A percentile compares a stretch with the other conserved stretches of the same genome.
Conservation (phyloP, 1,140 invertebrate genomes). For the Piezodorus guildinii region DNA sequence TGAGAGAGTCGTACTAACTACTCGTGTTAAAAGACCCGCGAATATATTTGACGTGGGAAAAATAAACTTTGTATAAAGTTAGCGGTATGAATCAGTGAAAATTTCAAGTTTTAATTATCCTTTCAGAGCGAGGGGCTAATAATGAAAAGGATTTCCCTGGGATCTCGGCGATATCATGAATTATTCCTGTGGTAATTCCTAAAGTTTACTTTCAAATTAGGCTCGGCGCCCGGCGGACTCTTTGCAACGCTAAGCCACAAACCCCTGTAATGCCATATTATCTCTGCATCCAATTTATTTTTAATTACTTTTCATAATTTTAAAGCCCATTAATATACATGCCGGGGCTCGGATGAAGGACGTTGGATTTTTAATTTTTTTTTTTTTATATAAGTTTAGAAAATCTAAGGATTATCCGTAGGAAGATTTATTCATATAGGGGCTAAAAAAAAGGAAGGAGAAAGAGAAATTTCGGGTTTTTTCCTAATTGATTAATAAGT, state of each 20-base stretch:
- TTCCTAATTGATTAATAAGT: too few relatives aligned
- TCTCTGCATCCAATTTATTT: conserved; percentile 15
- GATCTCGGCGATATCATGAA: conserved; percentile 11
- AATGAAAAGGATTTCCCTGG: conserved; percentile 9
- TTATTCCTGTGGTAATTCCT: conserved; percentile 10
- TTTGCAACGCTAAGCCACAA: conserved; percentile 8
- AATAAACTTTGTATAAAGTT: conserved; percentile 6
- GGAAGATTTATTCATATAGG: too few relatives aligned
- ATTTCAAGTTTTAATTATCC: conserved; percentile 14
- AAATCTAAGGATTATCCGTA: too few relatives aligned
- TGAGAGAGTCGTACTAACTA: too few relatives aligned
- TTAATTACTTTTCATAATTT: conserved; percentile 16
- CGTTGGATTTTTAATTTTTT: not conserved
- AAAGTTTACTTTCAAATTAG: conserved; percentile 15
- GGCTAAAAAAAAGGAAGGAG: too few relatives aligned
- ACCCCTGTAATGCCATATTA: conserved; percentile 15
- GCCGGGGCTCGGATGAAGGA: not conserved
- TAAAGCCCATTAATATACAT: conserved; percentile 15
- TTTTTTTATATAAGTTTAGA: too few relatives aligned
- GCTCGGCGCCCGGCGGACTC: not conserved
- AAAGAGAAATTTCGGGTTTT: too few relatives aligned
- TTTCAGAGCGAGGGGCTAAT: conserved; percentile 4
- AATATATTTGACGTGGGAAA: not conserved
- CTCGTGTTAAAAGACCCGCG: too few relatives aligned
- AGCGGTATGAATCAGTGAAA: conserved; percentile 8